phyloP scores from a whole-genome alignment of 2,888 invertebrate genomes.

The Heliconius aoede region DNA sequence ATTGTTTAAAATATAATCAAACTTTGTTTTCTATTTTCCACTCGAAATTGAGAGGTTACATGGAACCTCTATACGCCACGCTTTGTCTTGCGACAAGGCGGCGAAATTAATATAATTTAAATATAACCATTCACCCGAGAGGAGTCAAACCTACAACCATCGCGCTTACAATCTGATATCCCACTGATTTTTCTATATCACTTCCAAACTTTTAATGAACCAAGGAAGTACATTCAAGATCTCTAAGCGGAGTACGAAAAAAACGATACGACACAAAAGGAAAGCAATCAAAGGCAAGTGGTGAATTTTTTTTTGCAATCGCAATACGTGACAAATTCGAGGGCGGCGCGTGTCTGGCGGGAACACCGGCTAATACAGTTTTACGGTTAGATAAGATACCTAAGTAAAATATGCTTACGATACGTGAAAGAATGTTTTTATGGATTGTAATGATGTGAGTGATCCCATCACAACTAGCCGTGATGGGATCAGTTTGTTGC shows the following conservation, averaged over 20 bases:
- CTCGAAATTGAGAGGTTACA: too few species aligned
- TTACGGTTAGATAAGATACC: slow-evolving; percentile 17
- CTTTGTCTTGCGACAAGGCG: too few species aligned
- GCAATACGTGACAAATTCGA: slow-evolving; percentile 48
- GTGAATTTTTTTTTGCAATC: slow-evolving; percentile 45
- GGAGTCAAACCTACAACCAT: neutral
- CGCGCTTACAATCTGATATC: neutral
- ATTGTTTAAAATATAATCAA: too few species aligned
- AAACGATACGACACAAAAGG: slow-evolving; percentile 32
- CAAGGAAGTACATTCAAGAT: slow-evolving; percentile 5
- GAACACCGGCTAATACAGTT: slow-evolving; percentile 28
- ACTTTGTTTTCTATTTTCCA: too few species aligned
- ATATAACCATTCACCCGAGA: neutral
- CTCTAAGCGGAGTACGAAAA: slow-evolving; percentile 7
- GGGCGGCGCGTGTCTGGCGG: slow-evolving; percentile 31
- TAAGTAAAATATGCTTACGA: slow-evolving; percentile 24
- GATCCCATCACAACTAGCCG: too few species aligned
- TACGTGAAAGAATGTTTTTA: neutral
- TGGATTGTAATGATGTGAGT: neutral
- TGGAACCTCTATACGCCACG: too few species aligned
- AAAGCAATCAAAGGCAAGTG: slow-evolving; percentile 48
- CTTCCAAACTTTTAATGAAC: neutral
- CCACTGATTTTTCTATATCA: neutral
- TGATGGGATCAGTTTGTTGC: neutral
- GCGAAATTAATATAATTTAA: too few species aligned